Base-by-base conservation (phyloP, 2,113 vertebrate species). In the Corythornis cristatus region DNA sequence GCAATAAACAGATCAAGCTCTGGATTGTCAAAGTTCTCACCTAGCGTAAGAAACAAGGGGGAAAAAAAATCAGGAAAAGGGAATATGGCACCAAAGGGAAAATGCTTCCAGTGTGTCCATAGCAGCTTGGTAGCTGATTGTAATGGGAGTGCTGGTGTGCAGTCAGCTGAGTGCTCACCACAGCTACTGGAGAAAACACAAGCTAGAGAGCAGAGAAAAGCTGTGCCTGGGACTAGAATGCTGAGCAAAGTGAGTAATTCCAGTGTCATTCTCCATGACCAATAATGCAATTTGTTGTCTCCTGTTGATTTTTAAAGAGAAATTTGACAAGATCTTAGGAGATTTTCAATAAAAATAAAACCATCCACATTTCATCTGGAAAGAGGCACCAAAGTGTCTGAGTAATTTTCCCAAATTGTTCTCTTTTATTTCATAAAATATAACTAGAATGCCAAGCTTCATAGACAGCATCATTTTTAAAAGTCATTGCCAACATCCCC, bases 21-120 rank as follows among this genome's bases (percentile, higher is more conserved):
- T 45, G 29, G 22, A 83, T 86, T 79, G 23, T 31, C 74, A 84
- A 79, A 89, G 23, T 54, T 48, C 23, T 81, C 37, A 83, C 23
- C 14, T 71, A 28, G 15, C 64, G 20, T 87, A 74, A 60, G 2
- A 5, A 62, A 45, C n/a, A 6, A 8, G 23, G 28, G 8, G 23
- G 6, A 6, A 43, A 9, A 19, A 17, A 17, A 43, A 21, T 3
- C 12, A 43, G 7, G 9, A 48, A 60, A 71, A 73, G 3, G 20
- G 20, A 53, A 29, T 31, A 31, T 33, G 19, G 43, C 17, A 54
- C 19, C 1, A 1, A 45, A 71, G 8, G 17, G 18, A n/a, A 75
- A 86, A 40, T 0, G 0, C 3, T 77, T 83, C 33, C 0, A 2
- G 28, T 1, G 2, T 17, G 12, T 37, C 62, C 45, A 23, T 31